These are phyloP conservation scores for Drosophila formosana DNA, from an alignment of 2,888 invertebrate species.

Conservation along the genomic window DNA sequence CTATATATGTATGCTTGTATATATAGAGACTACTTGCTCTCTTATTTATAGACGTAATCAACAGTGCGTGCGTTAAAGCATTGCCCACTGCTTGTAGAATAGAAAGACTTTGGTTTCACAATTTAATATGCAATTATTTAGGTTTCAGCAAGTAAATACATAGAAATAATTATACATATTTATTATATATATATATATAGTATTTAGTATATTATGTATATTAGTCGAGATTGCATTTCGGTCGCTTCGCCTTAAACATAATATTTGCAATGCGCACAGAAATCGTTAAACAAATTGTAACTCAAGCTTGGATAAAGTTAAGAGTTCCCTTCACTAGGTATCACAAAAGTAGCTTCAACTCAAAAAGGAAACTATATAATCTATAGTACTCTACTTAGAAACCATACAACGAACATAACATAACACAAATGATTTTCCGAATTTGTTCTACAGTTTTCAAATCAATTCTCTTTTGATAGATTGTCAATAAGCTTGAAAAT, in stretches of 20 bases:
- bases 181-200: conserved; percentile 32
- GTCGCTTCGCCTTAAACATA: conserved; percentile 45
- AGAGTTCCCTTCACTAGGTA: conserved; percentile 47
- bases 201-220: conserved; percentile 33
- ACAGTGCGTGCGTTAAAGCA: conserved; percentile 41
- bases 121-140: conserved; percentile 68
- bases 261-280: conserved; percentile 38
- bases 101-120: conserved; percentile 55
- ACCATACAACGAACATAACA: not conserved
- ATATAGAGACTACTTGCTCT: conserved; percentile 5
- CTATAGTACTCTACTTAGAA: conserved; percentile 27
- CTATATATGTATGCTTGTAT: conserved; percentile 8
- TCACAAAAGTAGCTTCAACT: conserved; percentile 79
- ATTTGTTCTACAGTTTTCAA: conserved; percentile 18
- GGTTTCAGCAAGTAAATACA: conserved; percentile 79
- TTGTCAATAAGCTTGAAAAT: conserved; percentile 71
- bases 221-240: conserved; percentile 59
- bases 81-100: not conserved
- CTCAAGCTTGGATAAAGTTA: conserved; percentile 52
- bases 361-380: conserved; percentile 45
- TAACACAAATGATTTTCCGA: not conserved
- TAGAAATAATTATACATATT: conserved; percentile 61
- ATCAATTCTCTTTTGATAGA: conserved; percentile 48
- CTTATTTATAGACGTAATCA: conserved; percentile 32
- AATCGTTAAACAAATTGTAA: conserved; percentile 65